Conservation (phyloP, 2,888 invertebrate species). For the Metallyticus violacea region DNA sequence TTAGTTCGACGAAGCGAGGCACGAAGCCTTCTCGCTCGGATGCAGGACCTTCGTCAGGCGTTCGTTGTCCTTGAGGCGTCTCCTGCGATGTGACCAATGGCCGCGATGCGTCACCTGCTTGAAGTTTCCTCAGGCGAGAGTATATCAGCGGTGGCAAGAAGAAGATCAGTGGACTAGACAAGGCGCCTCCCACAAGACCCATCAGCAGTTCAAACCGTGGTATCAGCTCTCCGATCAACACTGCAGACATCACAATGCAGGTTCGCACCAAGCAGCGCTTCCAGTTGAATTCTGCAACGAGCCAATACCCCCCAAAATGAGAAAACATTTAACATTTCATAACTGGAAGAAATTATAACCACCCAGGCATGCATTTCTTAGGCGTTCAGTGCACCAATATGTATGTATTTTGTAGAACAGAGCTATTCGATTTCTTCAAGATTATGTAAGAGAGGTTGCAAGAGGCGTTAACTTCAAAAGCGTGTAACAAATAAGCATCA, state of each 20-base stretch:
- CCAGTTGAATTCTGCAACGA: constrained; percentile 67
- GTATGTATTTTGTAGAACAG: no score
- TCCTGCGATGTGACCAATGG: not conserved
- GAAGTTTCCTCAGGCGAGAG: constrained; percentile 54
- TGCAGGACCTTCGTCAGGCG: not conserved
- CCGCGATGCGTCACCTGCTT: not conserved
- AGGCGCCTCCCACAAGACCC: constrained; percentile 79
- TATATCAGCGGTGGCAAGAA: constrained; percentile 82
- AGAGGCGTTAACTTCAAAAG: no score
- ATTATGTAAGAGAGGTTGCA: no score
- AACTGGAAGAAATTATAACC: no score
- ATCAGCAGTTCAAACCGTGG: constrained; percentile 84
- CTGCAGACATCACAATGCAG: constrained; percentile 63
- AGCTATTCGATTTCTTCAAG: no score
- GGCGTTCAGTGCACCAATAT: no score
- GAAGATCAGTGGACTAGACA: constrained; percentile 80
- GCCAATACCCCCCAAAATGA: no score
- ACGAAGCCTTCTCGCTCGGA: not conserved
- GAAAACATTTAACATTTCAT: no score
- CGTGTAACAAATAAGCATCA: no score
- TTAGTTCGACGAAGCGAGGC: not conserved
- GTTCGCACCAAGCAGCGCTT: constrained; percentile 71
- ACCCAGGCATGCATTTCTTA: no score
- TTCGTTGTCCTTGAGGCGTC: not conserved
- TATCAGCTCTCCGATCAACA: constrained; percentile 76